These are phyloP conservation scores for Oscheius sp. DNA, from an alignment of 2,888 invertebrate species.

Conservation along the genomic window DNA sequence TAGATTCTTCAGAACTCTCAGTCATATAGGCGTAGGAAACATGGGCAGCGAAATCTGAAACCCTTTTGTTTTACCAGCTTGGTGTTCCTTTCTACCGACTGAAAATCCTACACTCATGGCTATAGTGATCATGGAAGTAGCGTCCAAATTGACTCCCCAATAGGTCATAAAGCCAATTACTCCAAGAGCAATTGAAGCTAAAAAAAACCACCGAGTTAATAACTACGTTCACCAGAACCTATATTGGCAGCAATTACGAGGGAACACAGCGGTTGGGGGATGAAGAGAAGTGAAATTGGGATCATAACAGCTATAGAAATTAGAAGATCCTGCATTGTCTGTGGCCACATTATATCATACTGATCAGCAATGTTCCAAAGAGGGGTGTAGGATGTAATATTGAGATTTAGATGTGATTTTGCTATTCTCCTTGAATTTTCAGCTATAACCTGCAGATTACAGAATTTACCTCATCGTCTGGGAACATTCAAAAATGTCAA, in stretches of 20 bases:
- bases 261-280: constrained; percentile 63
- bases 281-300: constrained; percentile 59
- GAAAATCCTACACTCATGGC: constrained; percentile 67
- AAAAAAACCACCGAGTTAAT: constrained; percentile 17
- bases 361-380: constrained; percentile 65
- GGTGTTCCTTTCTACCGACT: constrained; percentile 43
- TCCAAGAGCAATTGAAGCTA: constrained; percentile 62
- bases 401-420: no score
- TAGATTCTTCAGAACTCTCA: constrained; percentile 29
- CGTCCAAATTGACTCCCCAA: constrained; percentile 56
- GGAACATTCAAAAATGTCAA: constrained; percentile 52
- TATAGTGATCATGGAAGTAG: constrained; percentile 68
- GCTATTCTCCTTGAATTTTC: no score
- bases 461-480: constrained; percentile 42
- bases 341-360: constrained; percentile 65
- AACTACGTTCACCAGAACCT: constrained; percentile 4
- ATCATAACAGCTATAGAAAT: constrained; percentile 64
- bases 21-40: constrained; percentile 64
- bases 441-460: no score
- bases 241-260: constrained; percentile 54
- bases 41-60: constrained; percentile 62
- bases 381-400: constrained; percentile 53
- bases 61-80: neutral
- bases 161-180: constrained; percentile 62
- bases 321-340: constrained; percentile 63